Conservation (phyloP, 1,140 invertebrate species). For the Brachystomella parvula region DNA sequence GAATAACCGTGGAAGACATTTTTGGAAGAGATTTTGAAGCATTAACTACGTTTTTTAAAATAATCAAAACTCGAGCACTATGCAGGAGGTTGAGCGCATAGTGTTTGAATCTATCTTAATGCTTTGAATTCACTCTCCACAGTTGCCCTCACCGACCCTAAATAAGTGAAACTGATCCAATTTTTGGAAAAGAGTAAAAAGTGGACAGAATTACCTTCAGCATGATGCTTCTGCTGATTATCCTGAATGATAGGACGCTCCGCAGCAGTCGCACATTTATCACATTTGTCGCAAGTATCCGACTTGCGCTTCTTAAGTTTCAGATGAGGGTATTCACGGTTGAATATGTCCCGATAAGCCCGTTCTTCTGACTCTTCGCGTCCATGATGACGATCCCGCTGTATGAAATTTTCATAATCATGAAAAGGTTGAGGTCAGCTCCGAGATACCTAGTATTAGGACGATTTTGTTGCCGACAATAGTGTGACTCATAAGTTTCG, state of each 20-base stretch:
- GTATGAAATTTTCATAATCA: neutral
- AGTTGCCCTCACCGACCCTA: no score
- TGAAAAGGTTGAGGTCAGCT: neutral
- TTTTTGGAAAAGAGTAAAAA: no score
- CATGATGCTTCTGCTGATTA: neutral
- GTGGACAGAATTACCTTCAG: neutral
- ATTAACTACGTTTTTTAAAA: no score
- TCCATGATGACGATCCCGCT: neutral
- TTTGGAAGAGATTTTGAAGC: no score
- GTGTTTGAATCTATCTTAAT: no score
- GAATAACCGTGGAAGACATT: neutral
- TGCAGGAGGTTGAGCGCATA: no score
- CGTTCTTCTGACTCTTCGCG: neutral
- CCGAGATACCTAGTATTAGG: neutral
- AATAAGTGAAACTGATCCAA: no score
- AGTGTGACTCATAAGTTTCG: neutral
- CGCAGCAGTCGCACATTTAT: neutral
- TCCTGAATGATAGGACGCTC: neutral
- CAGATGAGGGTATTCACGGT: neutral
- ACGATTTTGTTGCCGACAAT: neutral
- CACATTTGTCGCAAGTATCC: conserved; percentile 6
- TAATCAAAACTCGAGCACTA: no score
- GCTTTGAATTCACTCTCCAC: no score
- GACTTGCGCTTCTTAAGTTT: neutral
- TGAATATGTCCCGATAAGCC: neutral